phyloP scores from a whole-genome alignment of 2,888 invertebrate species.

The Caenorhabditis parvicauda region DNA sequence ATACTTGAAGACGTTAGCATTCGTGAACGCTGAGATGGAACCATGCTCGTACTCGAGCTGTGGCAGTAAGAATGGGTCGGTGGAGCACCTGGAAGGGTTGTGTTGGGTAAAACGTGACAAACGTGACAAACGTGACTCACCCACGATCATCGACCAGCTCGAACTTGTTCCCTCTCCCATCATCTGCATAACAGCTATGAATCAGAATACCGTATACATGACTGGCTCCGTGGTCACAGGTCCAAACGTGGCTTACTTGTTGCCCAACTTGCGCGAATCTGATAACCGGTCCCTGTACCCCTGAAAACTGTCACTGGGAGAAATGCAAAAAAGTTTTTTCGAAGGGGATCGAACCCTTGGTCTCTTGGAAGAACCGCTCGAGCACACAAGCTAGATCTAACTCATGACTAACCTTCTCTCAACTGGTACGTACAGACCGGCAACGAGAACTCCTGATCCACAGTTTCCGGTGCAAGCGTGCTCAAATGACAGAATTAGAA shows the following conservation, averaged over 20 bases:
- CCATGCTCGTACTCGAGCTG: slow-evolving; percentile 41
- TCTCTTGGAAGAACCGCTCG: too few relatives aligned
- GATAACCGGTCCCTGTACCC: slow-evolving; percentile 34
- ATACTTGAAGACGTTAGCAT: slow-evolving; percentile 61
- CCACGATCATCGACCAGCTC: slow-evolving; percentile 59
- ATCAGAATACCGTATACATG: slow-evolving; percentile 60
- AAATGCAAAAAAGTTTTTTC: background rate
- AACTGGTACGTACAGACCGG: slow-evolving; percentile 60
- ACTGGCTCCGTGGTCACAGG: slow-evolving; percentile 57
- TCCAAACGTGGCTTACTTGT: slow-evolving; percentile 60
- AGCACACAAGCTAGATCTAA: too few relatives aligned
- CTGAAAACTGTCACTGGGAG: too few relatives aligned
- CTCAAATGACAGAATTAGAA: slow-evolving; percentile 18
- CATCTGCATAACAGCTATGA: slow-evolving; percentile 62
- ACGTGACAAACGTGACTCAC: slow-evolving; percentile 28
- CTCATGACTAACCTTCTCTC: too few relatives aligned
- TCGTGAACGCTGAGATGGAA: slow-evolving; percentile 41
- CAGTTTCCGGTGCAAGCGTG: slow-evolving; percentile 50
- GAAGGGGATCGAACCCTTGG: too few relatives aligned
- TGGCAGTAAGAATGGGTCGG: slow-evolving; percentile 51
- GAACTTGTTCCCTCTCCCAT: slow-evolving; percentile 61
- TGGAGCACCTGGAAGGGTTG: slow-evolving; percentile 45
- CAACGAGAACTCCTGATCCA: slow-evolving; percentile 57
- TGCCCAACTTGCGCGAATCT: slow-evolving; percentile 47
- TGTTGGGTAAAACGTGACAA: background rate